Evolutionary conservation across 2,113 vertebrate species (phyloP).

Genomic region (Sturnus vulgaris): DNA sequence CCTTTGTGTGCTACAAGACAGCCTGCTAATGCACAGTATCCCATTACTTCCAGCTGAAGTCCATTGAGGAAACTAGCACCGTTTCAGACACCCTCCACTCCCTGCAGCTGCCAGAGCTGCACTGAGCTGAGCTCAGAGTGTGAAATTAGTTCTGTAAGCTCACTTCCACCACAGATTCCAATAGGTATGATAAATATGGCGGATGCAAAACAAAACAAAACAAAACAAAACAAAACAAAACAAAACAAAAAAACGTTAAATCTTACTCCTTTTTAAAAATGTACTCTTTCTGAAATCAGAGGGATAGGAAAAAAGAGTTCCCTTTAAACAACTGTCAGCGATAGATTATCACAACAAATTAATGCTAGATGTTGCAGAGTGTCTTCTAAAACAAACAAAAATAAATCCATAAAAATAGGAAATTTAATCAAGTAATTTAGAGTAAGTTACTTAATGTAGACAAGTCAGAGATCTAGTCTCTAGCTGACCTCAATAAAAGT

Average conservation of each 20-base stretch:
- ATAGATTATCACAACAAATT: neutral
- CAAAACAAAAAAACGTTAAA: neutral
- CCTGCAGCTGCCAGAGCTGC: neutral
- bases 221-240: too few species aligned
- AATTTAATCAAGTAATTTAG: neutral
- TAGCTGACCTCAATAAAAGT: slow-evolving; percentile 18
- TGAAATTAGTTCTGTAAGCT: neutral
- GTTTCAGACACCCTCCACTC: neutral
- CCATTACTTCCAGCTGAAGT: neutral
- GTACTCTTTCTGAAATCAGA: slow-evolving; percentile 13
- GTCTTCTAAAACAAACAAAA: neutral
- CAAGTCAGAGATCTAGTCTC: neutral
- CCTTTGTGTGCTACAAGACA: neutral
- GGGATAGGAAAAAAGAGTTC: neutral
- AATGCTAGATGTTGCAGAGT: neutral
- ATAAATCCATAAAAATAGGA: neutral
- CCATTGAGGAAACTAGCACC: neutral
- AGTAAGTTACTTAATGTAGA: neutral
- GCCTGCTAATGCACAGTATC: neutral
- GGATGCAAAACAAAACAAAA: neutral
- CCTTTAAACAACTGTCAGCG: neutral
- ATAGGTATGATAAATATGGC: slow-evolving; percentile 28
- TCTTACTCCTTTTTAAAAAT: neutral
- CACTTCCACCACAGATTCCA: neutral
- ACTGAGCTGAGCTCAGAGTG: neutral